phyloP scores from a whole-genome alignment of 2,888 invertebrate species.

The Drosophila suboccidentalis region DNA sequence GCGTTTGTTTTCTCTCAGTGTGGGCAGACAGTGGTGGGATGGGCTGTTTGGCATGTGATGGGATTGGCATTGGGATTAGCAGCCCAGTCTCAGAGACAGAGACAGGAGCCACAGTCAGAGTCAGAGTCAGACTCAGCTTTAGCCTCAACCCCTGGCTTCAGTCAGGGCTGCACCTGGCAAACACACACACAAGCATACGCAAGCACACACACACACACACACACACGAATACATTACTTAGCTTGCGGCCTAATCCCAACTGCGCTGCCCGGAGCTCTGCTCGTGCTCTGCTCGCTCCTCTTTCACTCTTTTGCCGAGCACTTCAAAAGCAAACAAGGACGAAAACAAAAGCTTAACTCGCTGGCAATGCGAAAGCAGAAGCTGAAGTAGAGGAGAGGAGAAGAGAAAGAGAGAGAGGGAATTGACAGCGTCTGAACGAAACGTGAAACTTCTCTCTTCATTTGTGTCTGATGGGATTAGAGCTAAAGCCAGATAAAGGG shows the following conservation, averaged over 20 bases:
- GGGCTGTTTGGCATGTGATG: conserved; percentile 65
- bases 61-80: conserved; percentile 78
- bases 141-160: conserved; percentile 38
- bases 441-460: conserved; percentile 83
- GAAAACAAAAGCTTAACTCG: conserved; percentile 77
- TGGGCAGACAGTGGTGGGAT: conserved; percentile 13
- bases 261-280: conserved; percentile 50
- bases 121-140: conserved; percentile 26
- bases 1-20: background rate
- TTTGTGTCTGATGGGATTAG: conserved; percentile 86
- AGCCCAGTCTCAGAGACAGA: conserved; percentile 52
- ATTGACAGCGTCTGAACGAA: conserved; percentile 57
- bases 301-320: conserved; percentile 43
- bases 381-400: conserved; percentile 10
- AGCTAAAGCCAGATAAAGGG: conserved; percentile 86
- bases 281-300: background rate
- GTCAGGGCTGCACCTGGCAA: conserved; percentile 65
- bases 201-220: conserved; percentile 8
- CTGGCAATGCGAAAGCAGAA: conserved; percentile 30
- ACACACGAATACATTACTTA: conserved; percentile 40
- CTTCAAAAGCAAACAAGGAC: conserved; percentile 75
- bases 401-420: conserved; percentile 18
- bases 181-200: conserved; percentile 20
- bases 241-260: conserved; percentile 77
- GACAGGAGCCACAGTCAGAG: conserved; percentile 21